phyloP scores from a whole-genome alignment of 2,888 invertebrate species.

The Limnephilus auricula region DNA sequence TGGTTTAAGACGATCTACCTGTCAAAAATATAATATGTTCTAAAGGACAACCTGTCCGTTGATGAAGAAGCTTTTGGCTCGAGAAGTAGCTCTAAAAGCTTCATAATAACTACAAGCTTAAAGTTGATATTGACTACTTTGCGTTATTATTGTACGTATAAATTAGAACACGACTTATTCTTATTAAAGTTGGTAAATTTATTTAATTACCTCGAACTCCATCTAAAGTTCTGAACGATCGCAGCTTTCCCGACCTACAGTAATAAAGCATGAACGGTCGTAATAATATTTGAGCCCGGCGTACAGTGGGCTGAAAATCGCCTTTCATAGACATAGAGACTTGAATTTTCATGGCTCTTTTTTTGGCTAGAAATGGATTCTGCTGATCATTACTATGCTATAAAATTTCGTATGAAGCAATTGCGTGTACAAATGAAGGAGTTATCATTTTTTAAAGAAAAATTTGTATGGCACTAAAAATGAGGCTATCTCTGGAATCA shows the following conservation, averaged over 20 bases:
- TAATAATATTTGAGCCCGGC: background rate
- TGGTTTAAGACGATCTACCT: too few relatives aligned
- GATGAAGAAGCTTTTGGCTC: background rate
- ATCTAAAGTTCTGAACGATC: background rate
- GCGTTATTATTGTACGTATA: background rate
- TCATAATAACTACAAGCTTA: background rate
- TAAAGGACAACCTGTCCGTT: background rate
- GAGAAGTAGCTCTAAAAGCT: background rate
- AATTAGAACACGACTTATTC: background rate
- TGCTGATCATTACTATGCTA: too few relatives aligned
- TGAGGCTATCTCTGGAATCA: too few relatives aligned
- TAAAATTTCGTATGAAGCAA: too few relatives aligned
- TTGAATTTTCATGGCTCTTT: too few relatives aligned
- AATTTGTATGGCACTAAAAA: too few relatives aligned
- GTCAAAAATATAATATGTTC: background rate
- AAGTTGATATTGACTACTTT: background rate
- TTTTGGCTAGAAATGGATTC: too few relatives aligned
- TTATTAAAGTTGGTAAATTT: background rate
- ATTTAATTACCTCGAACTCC: background rate
- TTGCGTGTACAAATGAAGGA: too few relatives aligned
- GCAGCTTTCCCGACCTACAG: background rate
- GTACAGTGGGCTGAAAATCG: too few relatives aligned
- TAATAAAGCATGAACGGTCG: background rate
- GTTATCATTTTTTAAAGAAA: too few relatives aligned
- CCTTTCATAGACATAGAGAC: too few relatives aligned